Evolutionary conservation across 1,140 invertebrate species (phyloP).

Genomic region (Antheraea pernyi): DNA sequence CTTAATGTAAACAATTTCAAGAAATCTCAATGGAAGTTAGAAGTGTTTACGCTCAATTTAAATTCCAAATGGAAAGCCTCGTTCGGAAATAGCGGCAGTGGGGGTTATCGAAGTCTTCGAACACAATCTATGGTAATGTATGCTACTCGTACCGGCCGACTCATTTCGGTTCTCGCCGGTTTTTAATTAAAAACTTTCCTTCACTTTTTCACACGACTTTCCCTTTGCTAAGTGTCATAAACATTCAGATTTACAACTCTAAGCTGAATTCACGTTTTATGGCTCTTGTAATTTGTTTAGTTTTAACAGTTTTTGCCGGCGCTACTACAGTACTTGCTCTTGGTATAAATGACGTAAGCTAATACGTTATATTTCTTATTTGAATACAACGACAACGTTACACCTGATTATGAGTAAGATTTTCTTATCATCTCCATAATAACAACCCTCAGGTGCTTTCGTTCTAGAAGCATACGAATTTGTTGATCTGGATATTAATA

Average conservation of each 20-base stretch:
- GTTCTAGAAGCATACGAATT: too few relatives aligned
- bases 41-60: slow-evolving; percentile 9
- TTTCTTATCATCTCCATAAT: too few relatives aligned
- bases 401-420: too few relatives aligned
- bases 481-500: too few relatives aligned
- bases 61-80: slow-evolving; percentile 3
- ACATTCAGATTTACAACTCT: slow-evolving; percentile 10
- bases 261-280: neutral
- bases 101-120: neutral
- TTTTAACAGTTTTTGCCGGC: neutral
- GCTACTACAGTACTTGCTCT: neutral
- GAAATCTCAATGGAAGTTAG: neutral
- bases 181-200: slow-evolving; percentile 15
- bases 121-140: slow-evolving; percentile 12
- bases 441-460: too few relatives aligned
- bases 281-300: neutral
- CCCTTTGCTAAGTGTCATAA: slow-evolving; percentile 9
- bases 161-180: neutral
- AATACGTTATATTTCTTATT: neutral
- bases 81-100: slow-evolving; percentile 3
- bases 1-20: neutral
- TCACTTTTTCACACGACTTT: slow-evolving; percentile 8
- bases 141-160: neutral
- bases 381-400: neutral
- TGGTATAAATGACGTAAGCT: neutral